Conservation (phyloP, 2,113 vertebrate genomes). For the Mastomys coucha region DNA sequence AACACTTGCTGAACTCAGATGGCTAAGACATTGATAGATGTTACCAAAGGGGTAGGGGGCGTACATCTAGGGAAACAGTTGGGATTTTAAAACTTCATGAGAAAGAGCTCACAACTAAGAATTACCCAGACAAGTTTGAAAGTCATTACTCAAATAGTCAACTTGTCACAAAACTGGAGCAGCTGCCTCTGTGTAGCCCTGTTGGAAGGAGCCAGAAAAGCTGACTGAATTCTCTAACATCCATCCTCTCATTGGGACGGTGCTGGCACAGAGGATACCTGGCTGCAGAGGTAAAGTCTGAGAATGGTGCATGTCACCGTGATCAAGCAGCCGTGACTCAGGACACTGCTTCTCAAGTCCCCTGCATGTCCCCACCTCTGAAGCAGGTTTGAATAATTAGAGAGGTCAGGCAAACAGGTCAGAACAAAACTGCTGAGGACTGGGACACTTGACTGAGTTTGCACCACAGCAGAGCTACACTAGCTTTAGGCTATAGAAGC, state of each 20-base stretch:
- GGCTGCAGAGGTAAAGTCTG: not conserved
- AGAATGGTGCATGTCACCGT: not conserved
- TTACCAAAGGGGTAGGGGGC: not conserved
- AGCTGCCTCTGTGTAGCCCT: not conserved
- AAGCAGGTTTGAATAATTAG: not conserved
- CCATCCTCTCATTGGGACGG: not conserved
- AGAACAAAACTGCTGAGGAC: not conserved
- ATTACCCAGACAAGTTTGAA: not conserved
- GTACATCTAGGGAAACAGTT: not conserved
- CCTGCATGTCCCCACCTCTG: not conserved
- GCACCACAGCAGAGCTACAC: not conserved
- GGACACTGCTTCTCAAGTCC: no score
- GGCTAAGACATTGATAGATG: not conserved
- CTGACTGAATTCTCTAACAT: not conserved
- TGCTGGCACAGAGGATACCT: not conserved
- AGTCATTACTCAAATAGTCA: not conserved
- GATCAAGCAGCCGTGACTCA: not conserved
- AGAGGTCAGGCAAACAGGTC: not conserved
- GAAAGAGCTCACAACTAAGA: not conserved
- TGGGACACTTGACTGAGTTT: not conserved
- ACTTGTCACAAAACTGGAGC: not conserved
- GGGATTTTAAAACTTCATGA: not conserved
- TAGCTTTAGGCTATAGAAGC: not conserved
- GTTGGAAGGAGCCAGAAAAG: not conserved
- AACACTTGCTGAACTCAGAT: not conserved